Base-by-base conservation (phyloP, 2,888 invertebrate species). In the Nyleta sp. region DNA sequence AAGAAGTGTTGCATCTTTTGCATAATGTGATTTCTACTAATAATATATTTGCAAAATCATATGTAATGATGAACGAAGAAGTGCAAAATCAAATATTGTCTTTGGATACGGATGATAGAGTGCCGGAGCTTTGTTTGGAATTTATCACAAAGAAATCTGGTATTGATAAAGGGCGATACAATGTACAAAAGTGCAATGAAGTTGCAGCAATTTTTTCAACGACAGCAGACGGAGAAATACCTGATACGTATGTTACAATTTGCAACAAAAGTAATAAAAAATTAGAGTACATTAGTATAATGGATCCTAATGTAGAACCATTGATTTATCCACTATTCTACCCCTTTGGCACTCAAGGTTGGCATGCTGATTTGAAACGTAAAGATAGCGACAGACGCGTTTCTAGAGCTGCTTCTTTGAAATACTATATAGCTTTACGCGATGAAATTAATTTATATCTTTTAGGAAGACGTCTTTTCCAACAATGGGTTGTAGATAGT, bases 111-210 rank as follows among this genome's bases (percentile, higher is more conserved):
- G 13, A 15, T 13, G 17, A 15, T 42, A 8, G 13, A 15, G 13
- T 42, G 13, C 42, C 42, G 13, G 42, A 42, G 13, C 17, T 42
- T 13, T 17, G 13, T 15, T 42, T 42, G 13, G 42, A 2, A 42
- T 42, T 42, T 17, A 42, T 42, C 2, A 42, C 42, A 17, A 42
- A 42, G 13, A 42, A 17, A 17, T 15, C 42, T 15, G 42, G 42
- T 3, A 17, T 42, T 42, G 42, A 42, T 42, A 42, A 8, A 17
- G 17, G 42, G 8, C 42, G 42, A 17, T 42, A 42, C 17, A 42
- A 42, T 42, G 42, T 42, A 8, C 42, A 42, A 42, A 13, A 15
- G 17, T 42, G 42, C 13, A 42, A 42, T 42, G 42, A 42, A 42
- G 42, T 42, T 42, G 17, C 42, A 17, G 42, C 42, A 42, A 8